These are phyloP conservation scores for Echinarachnius parma DNA, from an alignment of 53 echinoderm and acorn worm species.

Conservation along the genomic window DNA sequence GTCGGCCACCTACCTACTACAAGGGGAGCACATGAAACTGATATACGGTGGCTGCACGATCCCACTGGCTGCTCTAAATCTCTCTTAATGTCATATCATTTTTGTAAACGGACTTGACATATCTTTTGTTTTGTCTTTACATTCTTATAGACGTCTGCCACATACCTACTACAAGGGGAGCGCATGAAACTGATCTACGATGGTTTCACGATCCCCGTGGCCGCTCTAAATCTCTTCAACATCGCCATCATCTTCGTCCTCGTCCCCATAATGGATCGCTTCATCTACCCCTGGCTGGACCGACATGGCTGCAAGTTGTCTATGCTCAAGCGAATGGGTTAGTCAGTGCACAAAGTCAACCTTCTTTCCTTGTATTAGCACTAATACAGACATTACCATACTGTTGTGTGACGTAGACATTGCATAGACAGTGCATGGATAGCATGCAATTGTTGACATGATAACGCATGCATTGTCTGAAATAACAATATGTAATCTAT, in stretches of 20 bases:
- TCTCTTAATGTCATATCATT: not conserved
- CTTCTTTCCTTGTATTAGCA: too few species aligned
- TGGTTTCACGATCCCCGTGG: constrained; percentile 73
- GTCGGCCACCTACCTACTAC: too few species aligned
- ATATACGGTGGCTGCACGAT: too few species aligned
- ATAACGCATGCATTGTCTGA: too few species aligned
- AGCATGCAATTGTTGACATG: too few species aligned
- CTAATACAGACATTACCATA: too few species aligned
- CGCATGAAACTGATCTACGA: constrained; percentile 59
- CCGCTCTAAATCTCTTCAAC: constrained; percentile 83
- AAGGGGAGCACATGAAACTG: too few species aligned
- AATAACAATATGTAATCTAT: too few species aligned
- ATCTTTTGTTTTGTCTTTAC: not conserved
- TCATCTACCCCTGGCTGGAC: constrained; percentile 74
- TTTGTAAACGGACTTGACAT: not conserved
- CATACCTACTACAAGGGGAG: constrained; percentile 85
- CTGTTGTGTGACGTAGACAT: too few species aligned
- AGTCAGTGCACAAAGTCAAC: not conserved
- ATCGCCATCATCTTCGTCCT: constrained; percentile 66
- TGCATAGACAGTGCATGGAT: too few species aligned
- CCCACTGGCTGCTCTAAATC: not conserved
- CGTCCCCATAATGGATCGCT: constrained; percentile 75
- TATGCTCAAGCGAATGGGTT: constrained; percentile 82
- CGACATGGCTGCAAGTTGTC: constrained; percentile 57
- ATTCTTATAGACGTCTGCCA: constrained; percentile 73